Percentiles rank a stretch among this genome's conserved stretches.
Conservation (phyloP, 2,113 vertebrate species). For the rat (Rattus norvegicus) region DNA sequence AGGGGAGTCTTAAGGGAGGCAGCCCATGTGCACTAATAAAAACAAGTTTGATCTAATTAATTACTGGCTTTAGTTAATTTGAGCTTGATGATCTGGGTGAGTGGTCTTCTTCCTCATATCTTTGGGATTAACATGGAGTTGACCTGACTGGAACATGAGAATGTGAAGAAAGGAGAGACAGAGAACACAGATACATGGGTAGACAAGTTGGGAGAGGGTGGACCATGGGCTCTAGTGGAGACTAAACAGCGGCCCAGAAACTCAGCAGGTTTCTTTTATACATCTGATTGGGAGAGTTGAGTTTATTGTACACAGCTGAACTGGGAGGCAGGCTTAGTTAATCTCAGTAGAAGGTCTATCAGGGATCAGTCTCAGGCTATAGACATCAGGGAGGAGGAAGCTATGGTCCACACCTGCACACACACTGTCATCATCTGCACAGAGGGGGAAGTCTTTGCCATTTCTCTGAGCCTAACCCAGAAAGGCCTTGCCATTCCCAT, state of each 20-base stretch:
- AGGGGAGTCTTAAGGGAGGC: not conserved
- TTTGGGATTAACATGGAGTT: not conserved
- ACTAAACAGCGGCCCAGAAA: too few relatives aligned
- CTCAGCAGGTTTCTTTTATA: not conserved
- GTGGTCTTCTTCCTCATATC: not conserved
- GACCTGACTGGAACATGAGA: not conserved
- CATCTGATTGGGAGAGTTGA: not conserved
- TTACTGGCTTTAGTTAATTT: not conserved
- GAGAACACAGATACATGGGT: too few relatives aligned
- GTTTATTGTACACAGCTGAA: not conserved
- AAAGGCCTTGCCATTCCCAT: not conserved
- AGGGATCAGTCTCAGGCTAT: not conserved
- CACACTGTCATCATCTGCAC: not conserved
- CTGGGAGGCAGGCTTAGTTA: not conserved
- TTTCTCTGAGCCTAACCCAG: not conserved
- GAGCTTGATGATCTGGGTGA: not conserved
- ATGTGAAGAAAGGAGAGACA: not conserved
- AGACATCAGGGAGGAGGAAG: not conserved
- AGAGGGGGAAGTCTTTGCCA: not conserved
- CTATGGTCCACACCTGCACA: not conserved
- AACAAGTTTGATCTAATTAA: not conserved
- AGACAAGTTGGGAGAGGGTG: not conserved
- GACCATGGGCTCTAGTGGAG: not conserved
- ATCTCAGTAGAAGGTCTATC: not conserved
- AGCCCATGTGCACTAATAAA: not conserved